Evolutionary conservation across 2,888 invertebrate species (phyloP), one percentile per base, ranked within the genome.

Genomic region (Acleris sparsana): DNA sequence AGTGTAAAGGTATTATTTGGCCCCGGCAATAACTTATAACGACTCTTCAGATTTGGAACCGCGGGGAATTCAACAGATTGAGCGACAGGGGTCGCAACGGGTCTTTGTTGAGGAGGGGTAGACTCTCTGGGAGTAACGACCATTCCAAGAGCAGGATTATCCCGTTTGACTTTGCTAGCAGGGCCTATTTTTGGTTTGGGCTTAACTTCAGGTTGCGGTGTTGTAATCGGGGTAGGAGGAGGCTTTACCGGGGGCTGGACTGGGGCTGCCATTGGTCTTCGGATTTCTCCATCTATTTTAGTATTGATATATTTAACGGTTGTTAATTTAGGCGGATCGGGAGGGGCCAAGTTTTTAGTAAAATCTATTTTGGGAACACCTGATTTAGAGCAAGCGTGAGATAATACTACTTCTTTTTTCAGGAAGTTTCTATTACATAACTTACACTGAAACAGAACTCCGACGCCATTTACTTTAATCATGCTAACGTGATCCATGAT

Each of bases 401-500:
- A 78, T 73, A 84, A 71, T 1, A 92, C 87, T 3, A 88, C 85
- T 59, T 90, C 87, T 73, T 87, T 87, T 68, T 86, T 89, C 5
- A 92, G 74, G 70, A 93, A 92, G 69, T 93, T 91, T 71, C 90
- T 85, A 68, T 89, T 89, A 69, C 93, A 93, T 20, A 92, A 72
- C 72, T 87, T 88, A 76, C 93, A 93, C 70, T 92, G 90, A 73
- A 86, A 93, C 18, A 93, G 73, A n/a, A 84, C 76, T 57, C 93
- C 93, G 2, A 92, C 90, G 51, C 87, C 88, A 75, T 87, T 89
- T 0, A 92, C 92, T 80, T 90, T 93, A 9, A 93, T 89, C 73
- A 80, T 89, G 68, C 85, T 86, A 1, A 92, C 80, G 72, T 92
- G 83, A 63, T 92, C 87, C 90, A 91, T 90, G 43, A 92, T 92